These are phyloP conservation scores for Metridium senile DNA, from an alignment of 92 coral and sea anemone species.

Conservation along the genomic window DNA sequence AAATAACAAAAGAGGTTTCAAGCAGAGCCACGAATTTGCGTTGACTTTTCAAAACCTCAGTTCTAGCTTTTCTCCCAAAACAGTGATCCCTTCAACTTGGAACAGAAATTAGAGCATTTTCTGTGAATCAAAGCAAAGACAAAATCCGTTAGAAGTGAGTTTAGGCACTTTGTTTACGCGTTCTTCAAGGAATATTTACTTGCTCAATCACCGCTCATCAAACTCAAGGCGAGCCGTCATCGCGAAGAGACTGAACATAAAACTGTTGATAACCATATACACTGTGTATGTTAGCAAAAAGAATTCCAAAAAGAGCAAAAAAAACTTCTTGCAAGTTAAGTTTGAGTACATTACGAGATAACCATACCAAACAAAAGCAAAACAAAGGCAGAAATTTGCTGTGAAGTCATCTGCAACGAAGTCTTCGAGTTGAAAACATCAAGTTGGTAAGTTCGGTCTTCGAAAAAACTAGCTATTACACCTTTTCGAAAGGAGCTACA, in stretches of 20 bases:
- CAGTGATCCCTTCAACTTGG: not conserved
- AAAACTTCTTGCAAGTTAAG: not conserved
- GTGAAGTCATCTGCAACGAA: conserved; percentile 9
- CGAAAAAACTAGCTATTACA: not conserved
- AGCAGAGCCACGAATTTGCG: not conserved
- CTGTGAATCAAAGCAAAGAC: conserved; percentile 4
- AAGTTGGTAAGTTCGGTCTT: not conserved
- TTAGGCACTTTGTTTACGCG: conserved; percentile 19
- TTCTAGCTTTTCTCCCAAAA: not conserved
- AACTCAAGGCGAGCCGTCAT: not conserved
- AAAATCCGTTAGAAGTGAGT: not conserved
- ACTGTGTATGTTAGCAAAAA: not conserved
- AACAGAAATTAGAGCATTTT: not conserved
- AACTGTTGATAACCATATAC: not conserved
- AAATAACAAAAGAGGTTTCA: conserved; percentile 6
- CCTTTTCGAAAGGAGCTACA: not conserved
- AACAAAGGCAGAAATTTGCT: not conserved
- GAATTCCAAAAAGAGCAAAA: not conserved
- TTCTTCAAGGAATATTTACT: conserved; percentile 29
- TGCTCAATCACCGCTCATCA: conserved; percentile 22
- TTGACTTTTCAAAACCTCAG: not conserved
- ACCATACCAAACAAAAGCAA: not conserved
- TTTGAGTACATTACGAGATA: not conserved
- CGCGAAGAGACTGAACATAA: not conserved
- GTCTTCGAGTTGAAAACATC: not conserved